Evolutionary conservation across 1,140 invertebrate species (phyloP), one percentile per base, ranked within the genome.

Genomic region (Camponotus floridanus): DNA sequence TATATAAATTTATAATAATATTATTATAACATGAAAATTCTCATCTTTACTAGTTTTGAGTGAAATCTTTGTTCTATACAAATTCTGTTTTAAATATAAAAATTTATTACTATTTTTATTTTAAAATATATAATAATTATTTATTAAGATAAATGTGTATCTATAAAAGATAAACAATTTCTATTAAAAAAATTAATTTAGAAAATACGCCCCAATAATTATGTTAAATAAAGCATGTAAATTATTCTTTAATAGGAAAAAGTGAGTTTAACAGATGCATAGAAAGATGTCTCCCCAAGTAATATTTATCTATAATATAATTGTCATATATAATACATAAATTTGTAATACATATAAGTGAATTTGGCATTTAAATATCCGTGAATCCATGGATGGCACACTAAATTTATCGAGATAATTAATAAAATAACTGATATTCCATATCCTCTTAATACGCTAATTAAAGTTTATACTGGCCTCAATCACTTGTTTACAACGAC

Each of bases 401-500:
- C 21, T 78, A 45, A 78, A 45, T 76, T 4, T 31, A 31, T 67
- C 13, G 0, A 80, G 18, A 39, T 39, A 6, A 65, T 79, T 36
- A 21, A 51, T 64, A 48, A 31, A 4, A 48, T 33, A 1, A 3
- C 8, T 26, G 11, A 61, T 11, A 36, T 45, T 42, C 4, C 4
- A 51, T 18, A 18, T 51, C 3, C 1, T 0, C 15, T 7, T 48
- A 61, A 62, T 33, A 68, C 8, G 3, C 2, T n/a, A 26, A 68
- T 79, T 31, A 18, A 48, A 62, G 18, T 42, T 45, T 0, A 45
- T 61, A 8, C 39, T 61, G 7, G 3, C 9, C 39, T 61, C 39
- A 45, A 83, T 74, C 48, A 45, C 13, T 73, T 73, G 31, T 42
- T 81, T 73, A 73, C 55, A 21, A 57, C n/a, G 26, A 57, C 51